Evolutionary conservation across 2,797 vertebrate species (phyloP).

Genomic region (Enteromius viviparus): DNA sequence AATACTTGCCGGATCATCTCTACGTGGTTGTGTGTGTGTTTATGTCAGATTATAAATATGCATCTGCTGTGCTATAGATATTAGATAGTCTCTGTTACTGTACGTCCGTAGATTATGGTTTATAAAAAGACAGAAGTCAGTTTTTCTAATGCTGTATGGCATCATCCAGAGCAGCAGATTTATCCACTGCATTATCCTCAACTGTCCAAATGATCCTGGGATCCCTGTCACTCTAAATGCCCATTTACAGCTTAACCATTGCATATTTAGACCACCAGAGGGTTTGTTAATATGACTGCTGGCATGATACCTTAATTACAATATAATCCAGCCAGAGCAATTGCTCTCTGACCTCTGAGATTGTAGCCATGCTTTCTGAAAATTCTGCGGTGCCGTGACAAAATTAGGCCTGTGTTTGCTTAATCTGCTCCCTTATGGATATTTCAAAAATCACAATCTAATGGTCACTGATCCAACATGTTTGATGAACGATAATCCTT

Average conservation of each 20-base stretch:
- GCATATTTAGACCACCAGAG: conserved; percentile 50
- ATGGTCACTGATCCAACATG: conserved; percentile 42
- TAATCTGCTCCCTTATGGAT: conserved; percentile 44
- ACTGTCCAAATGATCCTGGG: conserved; percentile 41
- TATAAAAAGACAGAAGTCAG: conserved; percentile 50
- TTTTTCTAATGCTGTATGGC: conserved; percentile 68
- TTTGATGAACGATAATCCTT: conserved; percentile 42
- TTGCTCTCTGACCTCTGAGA: conserved; percentile 32
- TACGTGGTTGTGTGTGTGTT: neutral
- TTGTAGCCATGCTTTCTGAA: conserved; percentile 8
- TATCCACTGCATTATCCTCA: conserved; percentile 51
- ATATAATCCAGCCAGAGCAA: conserved; percentile 50
- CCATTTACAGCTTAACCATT: conserved; percentile 65
- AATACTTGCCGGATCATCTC: neutral
- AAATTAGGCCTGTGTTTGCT: conserved; percentile 38
- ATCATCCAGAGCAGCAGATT: conserved; percentile 42
- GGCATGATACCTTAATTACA: conserved; percentile 61
- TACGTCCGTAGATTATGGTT: conserved; percentile 56
- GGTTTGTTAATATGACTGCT: conserved; percentile 53
- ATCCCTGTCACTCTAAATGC: conserved; percentile 60
- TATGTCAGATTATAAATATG: conserved; percentile 7
- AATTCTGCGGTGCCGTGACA: neutral
- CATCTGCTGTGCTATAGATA: conserved; percentile 35
- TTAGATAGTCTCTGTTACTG: conserved; percentile 55
- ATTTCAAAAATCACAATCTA: conserved; percentile 20